phyloP scores from a whole-genome alignment of 2,113 vertebrate species.

The Myanophis thanlyinensis region DNA sequence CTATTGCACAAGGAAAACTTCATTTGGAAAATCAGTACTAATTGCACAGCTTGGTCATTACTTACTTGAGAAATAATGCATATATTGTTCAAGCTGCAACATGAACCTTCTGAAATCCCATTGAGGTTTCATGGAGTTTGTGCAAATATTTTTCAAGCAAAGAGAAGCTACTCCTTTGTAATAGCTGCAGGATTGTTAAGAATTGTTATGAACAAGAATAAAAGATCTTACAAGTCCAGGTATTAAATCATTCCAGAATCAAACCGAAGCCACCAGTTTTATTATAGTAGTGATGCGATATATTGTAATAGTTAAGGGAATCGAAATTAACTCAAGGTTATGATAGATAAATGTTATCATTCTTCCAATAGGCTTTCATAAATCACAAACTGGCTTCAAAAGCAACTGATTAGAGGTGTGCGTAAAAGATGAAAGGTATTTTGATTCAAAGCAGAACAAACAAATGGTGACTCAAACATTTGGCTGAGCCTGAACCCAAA shows the following conservation, averaged over 20 bases:
- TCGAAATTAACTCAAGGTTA: neutral
- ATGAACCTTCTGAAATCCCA: accelerated
- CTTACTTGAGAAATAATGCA: accelerated
- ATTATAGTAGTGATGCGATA: neutral
- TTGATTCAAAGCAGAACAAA: neutral
- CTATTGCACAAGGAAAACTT: neutral
- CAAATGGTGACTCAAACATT: neutral
- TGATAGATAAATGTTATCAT: neutral
- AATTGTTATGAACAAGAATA: neutral
- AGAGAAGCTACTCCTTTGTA: neutral
- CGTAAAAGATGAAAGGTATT: neutral
- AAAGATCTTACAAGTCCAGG: neutral
- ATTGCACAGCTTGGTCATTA: accelerated
- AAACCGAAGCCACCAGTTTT: neutral
- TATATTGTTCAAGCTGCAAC: neutral
- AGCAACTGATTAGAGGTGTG: neutral
- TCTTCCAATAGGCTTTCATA: neutral
- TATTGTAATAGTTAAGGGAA: neutral
- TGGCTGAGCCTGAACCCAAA: neutral
- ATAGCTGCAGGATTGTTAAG: neutral
- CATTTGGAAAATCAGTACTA: neutral
- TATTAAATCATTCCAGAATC: neutral
- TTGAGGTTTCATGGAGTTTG: neutral
- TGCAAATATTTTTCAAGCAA: neutral
- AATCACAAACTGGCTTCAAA: neutral